phyloP scores from a whole-genome alignment of 1,140 invertebrate species.

The Camponotus pennsylvanicus region DNA sequence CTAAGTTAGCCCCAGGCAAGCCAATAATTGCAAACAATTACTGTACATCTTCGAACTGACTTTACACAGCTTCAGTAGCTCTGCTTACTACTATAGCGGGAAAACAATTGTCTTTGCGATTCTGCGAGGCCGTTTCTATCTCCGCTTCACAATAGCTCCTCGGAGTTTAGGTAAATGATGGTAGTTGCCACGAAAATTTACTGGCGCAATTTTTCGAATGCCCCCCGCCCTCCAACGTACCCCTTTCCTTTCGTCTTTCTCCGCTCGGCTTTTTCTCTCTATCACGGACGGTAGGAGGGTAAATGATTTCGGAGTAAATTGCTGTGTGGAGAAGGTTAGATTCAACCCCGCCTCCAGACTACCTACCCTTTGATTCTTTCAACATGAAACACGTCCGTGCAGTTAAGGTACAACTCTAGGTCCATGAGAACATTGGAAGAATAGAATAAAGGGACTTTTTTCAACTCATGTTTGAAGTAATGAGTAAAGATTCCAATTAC shows the following conservation, averaged over 20 bases:
- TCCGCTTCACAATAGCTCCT: constrained; percentile 68
- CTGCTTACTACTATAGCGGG: constrained; percentile 63
- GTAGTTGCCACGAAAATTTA: constrained; percentile 83
- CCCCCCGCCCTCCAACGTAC: constrained; percentile 64
- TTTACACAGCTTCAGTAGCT: constrained; percentile 64
- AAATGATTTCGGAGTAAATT: constrained; percentile 80
- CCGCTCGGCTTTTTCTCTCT: constrained; percentile 66
- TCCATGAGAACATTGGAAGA: constrained; percentile 54
- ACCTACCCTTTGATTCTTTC: constrained; percentile 71
- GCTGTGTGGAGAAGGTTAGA: constrained; percentile 70
- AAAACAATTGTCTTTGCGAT: constrained; percentile 79
- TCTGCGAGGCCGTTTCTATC: constrained; percentile 70
- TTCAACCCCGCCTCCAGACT: constrained; percentile 41
- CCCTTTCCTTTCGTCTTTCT: constrained; percentile 39
- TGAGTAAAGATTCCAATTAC: constrained; percentile 46
- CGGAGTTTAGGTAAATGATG: constrained; percentile 83
- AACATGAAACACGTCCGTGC: constrained; percentile 70
- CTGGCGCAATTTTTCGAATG: constrained; percentile 83
- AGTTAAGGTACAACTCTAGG: constrained; percentile 64
- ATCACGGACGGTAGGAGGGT: constrained; percentile 58
- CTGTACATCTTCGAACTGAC: constrained; percentile 70
- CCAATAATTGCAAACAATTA: constrained; percentile 80
- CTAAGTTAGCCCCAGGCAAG: constrained; percentile 69
- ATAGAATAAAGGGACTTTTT: constrained; percentile 44
- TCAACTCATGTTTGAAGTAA: constrained; percentile 38